Evolutionary conservation across 2,888 invertebrate species (phyloP), one percentile per base, ranked within the genome.

Genomic region (Craniophora ligustri): DNA sequence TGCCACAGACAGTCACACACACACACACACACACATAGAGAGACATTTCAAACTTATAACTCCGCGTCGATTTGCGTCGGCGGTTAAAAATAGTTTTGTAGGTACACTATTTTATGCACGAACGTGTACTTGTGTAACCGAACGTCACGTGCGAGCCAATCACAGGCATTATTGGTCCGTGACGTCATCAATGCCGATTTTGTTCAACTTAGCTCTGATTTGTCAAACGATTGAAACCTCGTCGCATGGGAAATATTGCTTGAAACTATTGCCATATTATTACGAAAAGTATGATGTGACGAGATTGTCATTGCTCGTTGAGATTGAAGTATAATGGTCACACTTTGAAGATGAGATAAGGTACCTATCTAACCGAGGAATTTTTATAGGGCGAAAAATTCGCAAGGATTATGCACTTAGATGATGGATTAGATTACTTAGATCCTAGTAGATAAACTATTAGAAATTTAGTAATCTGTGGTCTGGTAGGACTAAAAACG

Each of bases 171-270:
- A 86, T 80, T 63, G 70, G 61, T 78, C 72, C 85, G 86, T 88
- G 88, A 88, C 86, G 87, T 88, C 89, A 89, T 88, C 85, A 82
- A 39, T 51, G 55, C 60, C 60, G 71, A 76, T 77, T 70, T 75
- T 68, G 68, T 62, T 62, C 66, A 65, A 61, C 68, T 69, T 63
- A 68, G 53, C 67, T 68, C 60, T 60, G 79, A 85, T 85, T 81
- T 84, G 85, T 82, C 86, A 84, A 76, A 70, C 68, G 62, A 65
- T 67, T 53, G 63, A 36, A 51, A 40, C 54, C n/a, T 42, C 16
- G 45, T 47, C 46, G 48, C 59, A 64, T 70, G 75, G 64, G 74
- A 73, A 72, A 55, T 45, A 16, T 45, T 50, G 21, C 46, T 35
- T 21, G 47, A 34, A 45, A 57, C 64, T 64, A 49, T 54, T 35